Conservation (phyloP, 2,888 invertebrate genomes). For the Netelia melanura region DNA sequence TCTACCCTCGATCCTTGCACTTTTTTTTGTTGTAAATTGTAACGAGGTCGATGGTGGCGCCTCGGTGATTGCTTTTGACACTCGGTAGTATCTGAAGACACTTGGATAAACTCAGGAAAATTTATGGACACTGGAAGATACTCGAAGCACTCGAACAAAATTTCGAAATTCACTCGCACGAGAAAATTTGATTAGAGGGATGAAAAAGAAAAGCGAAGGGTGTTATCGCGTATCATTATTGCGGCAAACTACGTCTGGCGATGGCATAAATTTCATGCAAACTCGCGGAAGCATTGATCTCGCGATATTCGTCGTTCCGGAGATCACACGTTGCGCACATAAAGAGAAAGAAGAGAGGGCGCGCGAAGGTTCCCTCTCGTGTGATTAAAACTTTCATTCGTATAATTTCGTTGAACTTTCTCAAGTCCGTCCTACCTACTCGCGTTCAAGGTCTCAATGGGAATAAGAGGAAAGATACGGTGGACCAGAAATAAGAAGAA, state of each 20-base stretch:
- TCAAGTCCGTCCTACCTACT: conserved; percentile 5
- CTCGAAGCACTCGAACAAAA: not conserved
- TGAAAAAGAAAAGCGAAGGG: not conserved
- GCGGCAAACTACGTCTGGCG: too few species aligned
- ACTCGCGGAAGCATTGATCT: too few species aligned
- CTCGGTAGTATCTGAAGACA: not conserved
- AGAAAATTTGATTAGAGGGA: not conserved
- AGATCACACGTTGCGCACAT: not conserved
- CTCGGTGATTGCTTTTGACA: not conserved
- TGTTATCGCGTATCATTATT: too few species aligned
- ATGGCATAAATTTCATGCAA: too few species aligned
- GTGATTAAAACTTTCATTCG: conserved; percentile 63
- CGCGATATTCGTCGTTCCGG: not conserved
- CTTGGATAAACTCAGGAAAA: not conserved
- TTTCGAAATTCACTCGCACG: not conserved
- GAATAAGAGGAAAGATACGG: conserved; percentile 23
- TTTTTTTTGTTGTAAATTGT: not conserved
- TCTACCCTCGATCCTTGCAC: not conserved
- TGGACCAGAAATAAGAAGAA: conserved; percentile 38
- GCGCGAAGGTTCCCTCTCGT: conserved; percentile 19
- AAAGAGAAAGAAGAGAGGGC: not conserved
- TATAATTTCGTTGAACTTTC: conserved; percentile 59
- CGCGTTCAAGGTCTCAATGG: conserved; percentile 31
- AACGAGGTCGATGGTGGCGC: too few species aligned
- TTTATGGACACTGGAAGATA: not conserved